Evolutionary conservation across 2,113 vertebrate species (phyloP).

Genomic region (Xiphias gladius): DNA sequence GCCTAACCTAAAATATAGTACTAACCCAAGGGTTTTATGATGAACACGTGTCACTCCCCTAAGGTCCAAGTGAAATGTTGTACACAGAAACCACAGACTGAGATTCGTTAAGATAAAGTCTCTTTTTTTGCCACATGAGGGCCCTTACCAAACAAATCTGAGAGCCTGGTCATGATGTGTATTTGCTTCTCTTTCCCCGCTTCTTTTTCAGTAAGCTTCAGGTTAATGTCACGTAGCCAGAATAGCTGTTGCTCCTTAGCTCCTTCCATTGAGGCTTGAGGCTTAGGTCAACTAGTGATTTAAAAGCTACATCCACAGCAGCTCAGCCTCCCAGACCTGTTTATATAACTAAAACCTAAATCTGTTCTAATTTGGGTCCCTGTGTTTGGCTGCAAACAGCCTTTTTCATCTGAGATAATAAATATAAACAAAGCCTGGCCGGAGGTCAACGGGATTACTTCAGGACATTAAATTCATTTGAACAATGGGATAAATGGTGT

Average conservation of each 20-base stretch:
- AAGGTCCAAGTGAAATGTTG: too few relatives aligned
- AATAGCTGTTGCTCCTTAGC: background rate
- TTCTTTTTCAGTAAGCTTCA: background rate
- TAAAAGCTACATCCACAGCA: slow-evolving; percentile 2
- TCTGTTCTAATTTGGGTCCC: background rate
- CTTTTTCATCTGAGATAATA: slow-evolving; percentile 10
- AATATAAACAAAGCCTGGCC: background rate
- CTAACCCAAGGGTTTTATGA: background rate
- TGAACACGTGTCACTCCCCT: too few relatives aligned
- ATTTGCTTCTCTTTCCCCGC: background rate
- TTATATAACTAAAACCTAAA: slow-evolving; percentile 2
- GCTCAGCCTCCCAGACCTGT: slow-evolving; percentile 16
- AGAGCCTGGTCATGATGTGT: background rate
- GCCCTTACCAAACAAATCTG: background rate
- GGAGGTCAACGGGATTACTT: slow-evolving; percentile 40
- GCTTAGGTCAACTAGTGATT: slow-evolving; percentile 1
- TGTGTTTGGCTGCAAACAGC: background rate
- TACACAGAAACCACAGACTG: background rate
- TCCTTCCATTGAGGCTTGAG: slow-evolving; percentile 2
- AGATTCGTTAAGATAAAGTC: background rate
- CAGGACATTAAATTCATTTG: background rate
- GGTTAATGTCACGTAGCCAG: background rate
- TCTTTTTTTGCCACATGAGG: too few relatives aligned
- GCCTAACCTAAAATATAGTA: too few relatives aligned
- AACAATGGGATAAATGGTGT: slow-evolving; percentile 7